phyloP scores from a whole-genome alignment of 2,797 vertebrate species.

The Jordanella pulchra region DNA sequence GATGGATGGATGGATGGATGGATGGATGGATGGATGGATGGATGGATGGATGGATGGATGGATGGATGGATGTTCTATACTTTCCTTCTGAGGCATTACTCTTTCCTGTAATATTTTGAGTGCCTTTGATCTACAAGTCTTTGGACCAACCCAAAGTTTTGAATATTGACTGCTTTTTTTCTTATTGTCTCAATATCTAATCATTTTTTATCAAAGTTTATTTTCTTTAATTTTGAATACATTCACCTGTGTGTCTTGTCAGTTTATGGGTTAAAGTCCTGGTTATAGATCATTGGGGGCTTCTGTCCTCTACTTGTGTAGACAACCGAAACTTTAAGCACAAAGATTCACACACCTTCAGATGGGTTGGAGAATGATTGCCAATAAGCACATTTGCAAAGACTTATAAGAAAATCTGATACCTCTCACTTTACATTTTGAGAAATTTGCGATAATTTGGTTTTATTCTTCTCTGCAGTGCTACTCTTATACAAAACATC shows the following conservation, averaged over 20 bases:
- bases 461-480: background rate
- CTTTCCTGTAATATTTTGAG: too few relatives aligned
- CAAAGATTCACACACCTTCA: background rate
- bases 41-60: constrained; percentile 1
- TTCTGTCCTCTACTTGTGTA: too few relatives aligned
- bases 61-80: background rate
- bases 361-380: background rate
- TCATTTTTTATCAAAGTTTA: too few relatives aligned
- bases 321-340: background rate
- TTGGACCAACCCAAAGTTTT: too few relatives aligned
- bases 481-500: background rate
- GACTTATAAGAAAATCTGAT: too few relatives aligned
- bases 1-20: background rate
- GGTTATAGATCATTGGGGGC: too few relatives aligned
- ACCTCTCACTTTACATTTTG: background rate
- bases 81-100: background rate
- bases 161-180: too few relatives aligned
- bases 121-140: too few relatives aligned
- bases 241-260: background rate
- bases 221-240: too few relatives aligned
- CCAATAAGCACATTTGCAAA: background rate
- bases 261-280: background rate
- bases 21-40: constrained; percentile 1
- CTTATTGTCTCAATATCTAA: too few relatives aligned
- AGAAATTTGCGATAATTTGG: background rate